phyloP scores from a whole-genome alignment of 1,140 invertebrate genomes.

The Brachionus asplanchnoidis region DNA sequence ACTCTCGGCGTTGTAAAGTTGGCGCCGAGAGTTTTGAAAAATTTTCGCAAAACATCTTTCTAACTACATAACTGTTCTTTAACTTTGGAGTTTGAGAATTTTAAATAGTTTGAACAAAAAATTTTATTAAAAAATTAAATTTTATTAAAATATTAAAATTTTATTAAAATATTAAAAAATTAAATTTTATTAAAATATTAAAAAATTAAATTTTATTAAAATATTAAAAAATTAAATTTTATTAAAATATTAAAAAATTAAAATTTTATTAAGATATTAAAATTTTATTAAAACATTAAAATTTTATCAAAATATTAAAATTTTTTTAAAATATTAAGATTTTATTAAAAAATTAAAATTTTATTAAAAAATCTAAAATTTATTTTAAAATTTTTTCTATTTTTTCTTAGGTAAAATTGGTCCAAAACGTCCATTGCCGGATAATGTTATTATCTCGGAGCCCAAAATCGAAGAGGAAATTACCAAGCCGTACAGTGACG shows the following conservation, averaged over 20 bases:
- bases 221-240: background rate
- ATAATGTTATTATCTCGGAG: conserved; percentile 88
- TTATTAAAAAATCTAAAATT: too few relatives aligned
- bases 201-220: too few relatives aligned
- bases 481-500: conserved; percentile 54
- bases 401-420: conserved; percentile 68
- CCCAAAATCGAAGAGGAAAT: conserved; percentile 68
- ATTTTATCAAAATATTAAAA: too few relatives aligned
- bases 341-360: background rate
- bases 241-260: too few relatives aligned
- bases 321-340: background rate
- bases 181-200: too few relatives aligned
- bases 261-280: too few relatives aligned
- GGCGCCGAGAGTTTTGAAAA: background rate
- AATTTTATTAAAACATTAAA: conserved; percentile 21
- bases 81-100: background rate
- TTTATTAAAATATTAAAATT: too few relatives aligned
- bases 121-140: too few relatives aligned
- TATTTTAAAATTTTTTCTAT: too few relatives aligned
- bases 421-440: conserved; percentile 90
- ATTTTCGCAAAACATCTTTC: background rate
- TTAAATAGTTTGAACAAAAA: conserved; percentile 23
- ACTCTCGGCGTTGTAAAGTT: background rate
- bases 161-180: too few relatives aligned
- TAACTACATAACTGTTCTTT: conserved; percentile 35